Base-by-base conservation (phyloP, 2,888 invertebrate species). In the Troides helena region DNA sequence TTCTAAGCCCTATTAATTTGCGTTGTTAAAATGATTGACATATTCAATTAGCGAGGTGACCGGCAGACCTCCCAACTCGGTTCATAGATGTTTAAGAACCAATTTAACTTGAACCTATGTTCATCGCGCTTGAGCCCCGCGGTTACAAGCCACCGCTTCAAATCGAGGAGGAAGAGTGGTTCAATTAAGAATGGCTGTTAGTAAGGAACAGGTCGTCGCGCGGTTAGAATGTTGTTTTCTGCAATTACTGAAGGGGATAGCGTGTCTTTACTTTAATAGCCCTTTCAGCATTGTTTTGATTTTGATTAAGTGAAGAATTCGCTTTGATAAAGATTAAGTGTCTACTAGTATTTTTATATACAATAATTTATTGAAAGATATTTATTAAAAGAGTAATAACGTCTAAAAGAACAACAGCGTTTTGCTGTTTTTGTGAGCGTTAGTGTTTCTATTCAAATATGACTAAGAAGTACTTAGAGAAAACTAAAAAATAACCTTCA, bases 21-120 rank as follows among this genome's bases (percentile, higher is more conserved):
- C 92, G 93, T 95, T 95, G 95, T 95, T 95, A 95, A 94, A 93
- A 93, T 95, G 95, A 95, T 95, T 95, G 95, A 95, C 95, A 95
- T 93, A 94, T 95, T 95, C 95, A 95, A 95, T 95, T 95, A 95
- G 95, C 89, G 86, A 90, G 92, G 93, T 94, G 94, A 94, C 93
- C 93, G 93, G 84, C 86, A 88, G 92, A 93, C 92, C 93, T 93
- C 93, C 93, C 93, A 92, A 85, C 90, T 85, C 78, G 86, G 86
- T 85, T 85, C 86, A 84, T 83, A 84, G 84, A 85, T 82, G 85
- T 85, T 85, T 84, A 82, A 36, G 64, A 71, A 73, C 89, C 86
- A 83, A 66, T 77, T 74, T 76, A 74, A 66, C 60, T 70, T 78
- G 90, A 80, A 39, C 87, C 21, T 25, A 7, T 7, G 63, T 68